Conservation (phyloP, 23 tunicate species). For the Pegea sp. region DNA sequence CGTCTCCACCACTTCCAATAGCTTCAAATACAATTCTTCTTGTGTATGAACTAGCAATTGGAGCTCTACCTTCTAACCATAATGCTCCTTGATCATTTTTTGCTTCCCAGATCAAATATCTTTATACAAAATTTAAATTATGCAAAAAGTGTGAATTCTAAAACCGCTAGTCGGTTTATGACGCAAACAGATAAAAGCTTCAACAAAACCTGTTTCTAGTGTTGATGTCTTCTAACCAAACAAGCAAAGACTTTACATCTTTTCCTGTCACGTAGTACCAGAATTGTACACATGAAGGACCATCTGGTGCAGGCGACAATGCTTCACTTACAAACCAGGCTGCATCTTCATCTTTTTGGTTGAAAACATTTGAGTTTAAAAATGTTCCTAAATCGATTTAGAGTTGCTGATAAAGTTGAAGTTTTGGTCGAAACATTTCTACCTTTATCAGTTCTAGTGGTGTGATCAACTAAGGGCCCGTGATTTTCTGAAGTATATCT, state of each 20-base stretch:
- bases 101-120: constrained; percentile 37
- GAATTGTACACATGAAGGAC: constrained; percentile 18
- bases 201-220: constrained; percentile 13
- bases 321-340: constrained; percentile 44
- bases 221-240: constrained; percentile 19
- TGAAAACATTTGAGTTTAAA: constrained; percentile 9
- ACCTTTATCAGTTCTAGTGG: constrained; percentile 30
- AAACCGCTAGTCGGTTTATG: too few relatives aligned
- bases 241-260: constrained; percentile 14
- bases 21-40: constrained; percentile 25
- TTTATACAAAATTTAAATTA: too few relatives aligned
- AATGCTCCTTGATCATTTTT: constrained; percentile 7
- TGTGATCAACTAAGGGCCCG: constrained; percentile 34
- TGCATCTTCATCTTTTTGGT: background rate
- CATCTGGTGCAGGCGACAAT: constrained; percentile 10
- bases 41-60: constrained; percentile 23
- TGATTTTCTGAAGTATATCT: constrained; percentile 8
- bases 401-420: too few relatives aligned
- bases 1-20: background rate
- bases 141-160: too few relatives aligned
- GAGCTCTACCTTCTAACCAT: constrained; percentile 18
- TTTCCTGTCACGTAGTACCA: constrained; percentile 30
- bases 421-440: background rate
- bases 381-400: constrained; percentile 9
- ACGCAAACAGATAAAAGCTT: background rate